phyloP scores from a whole-genome alignment of 2,113 vertebrate species.

The Xiphophorus hellerii region DNA sequence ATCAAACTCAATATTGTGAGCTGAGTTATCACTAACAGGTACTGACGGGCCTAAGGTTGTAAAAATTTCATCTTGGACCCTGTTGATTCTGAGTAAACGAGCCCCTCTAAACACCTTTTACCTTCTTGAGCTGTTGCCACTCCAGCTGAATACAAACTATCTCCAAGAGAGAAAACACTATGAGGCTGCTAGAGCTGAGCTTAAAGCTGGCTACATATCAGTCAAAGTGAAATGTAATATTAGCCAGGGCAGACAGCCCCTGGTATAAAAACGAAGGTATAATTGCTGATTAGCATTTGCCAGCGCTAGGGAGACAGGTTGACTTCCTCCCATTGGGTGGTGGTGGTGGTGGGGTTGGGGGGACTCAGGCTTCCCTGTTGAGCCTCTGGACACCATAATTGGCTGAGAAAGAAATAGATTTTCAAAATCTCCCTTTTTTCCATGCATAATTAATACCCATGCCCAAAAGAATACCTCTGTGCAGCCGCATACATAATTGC shows the following conservation, averaged over 20 bases:
- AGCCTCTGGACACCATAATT: conserved; percentile 74
- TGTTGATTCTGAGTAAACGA: background rate
- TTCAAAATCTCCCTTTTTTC: conserved; percentile 62
- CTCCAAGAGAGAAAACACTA: background rate
- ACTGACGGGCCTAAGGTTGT: background rate
- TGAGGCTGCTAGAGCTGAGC: conserved; percentile 1
- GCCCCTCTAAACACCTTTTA: background rate
- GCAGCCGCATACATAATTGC: conserved; percentile 46
- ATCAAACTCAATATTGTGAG: background rate
- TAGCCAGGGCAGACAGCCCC: conserved; percentile 40
- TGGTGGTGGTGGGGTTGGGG: conserved; percentile 7
- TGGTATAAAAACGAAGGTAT: conserved; percentile 53
- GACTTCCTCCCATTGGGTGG: conserved; percentile 45
- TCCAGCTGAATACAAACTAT: background rate
- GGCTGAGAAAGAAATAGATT: conserved; percentile 74
- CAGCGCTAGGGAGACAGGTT: conserved; percentile 62
- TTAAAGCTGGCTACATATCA: conserved; percentile 27
- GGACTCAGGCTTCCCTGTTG: conserved; percentile 62
- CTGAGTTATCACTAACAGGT: background rate
- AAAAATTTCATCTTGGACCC: background rate
- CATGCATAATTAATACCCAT: conserved; percentile 76
- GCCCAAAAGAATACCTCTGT: conserved; percentile 65
- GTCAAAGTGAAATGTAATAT: conserved; percentile 42
- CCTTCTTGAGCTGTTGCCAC: background rate
- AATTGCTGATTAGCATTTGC: conserved; percentile 76